Percentiles rank a stretch among this genome's conserved stretches.
Evolutionary conservation across 2,113 vertebrate species (phyloP).

Genomic region (Phalacrocorax aristotelis): DNA sequence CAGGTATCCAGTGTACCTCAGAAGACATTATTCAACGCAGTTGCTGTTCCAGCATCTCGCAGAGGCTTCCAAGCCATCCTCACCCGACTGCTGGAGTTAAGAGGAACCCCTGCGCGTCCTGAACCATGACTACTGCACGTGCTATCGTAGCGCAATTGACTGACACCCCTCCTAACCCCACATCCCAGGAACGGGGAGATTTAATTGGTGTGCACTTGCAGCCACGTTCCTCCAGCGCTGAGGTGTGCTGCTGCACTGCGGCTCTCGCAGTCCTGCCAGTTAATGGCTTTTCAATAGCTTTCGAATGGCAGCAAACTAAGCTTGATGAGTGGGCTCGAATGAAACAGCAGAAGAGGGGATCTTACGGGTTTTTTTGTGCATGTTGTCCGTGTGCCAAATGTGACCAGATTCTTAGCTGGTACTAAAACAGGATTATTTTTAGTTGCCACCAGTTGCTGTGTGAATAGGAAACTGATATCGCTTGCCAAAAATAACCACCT

Average conservation of each 20-base stretch:
- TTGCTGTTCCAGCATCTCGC: slow-evolving; percentile 56
- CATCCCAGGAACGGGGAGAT: slow-evolving; percentile 58
- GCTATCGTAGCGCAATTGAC: slow-evolving; percentile 78
- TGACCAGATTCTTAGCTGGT: slow-evolving; percentile 57
- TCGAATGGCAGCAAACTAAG: slow-evolving; percentile 74
- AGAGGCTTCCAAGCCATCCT: slow-evolving; percentile 61
- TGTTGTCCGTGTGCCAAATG: not conserved
- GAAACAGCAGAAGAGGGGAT: slow-evolving; percentile 30
- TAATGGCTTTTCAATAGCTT: slow-evolving; percentile 78
- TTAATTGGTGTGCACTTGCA: slow-evolving; percentile 72
- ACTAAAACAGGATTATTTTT: slow-evolving; percentile 71
- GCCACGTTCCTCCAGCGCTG: slow-evolving; percentile 59
- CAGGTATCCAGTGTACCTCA: slow-evolving; percentile 76
- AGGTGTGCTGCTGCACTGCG: slow-evolving; percentile 81
- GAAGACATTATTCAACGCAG: slow-evolving; percentile 79
- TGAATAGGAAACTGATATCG: slow-evolving; percentile 65
- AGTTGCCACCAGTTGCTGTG: slow-evolving; percentile 78
- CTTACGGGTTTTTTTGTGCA: slow-evolving; percentile 41
- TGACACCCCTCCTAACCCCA: slow-evolving; percentile 78
- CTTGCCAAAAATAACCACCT: slow-evolving; percentile 69
- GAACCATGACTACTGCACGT: slow-evolving; percentile 78
- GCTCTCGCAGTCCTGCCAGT: slow-evolving; percentile 69
- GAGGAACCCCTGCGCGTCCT: slow-evolving; percentile 44
- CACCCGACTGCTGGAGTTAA: slow-evolving; percentile 65
- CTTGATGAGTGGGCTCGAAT: slow-evolving; percentile 69